Evolutionary conservation across 2,797 vertebrate species (phyloP), one percentile per base, ranked within the genome.

Genomic region (Orientallactaga sibirica): DNA sequence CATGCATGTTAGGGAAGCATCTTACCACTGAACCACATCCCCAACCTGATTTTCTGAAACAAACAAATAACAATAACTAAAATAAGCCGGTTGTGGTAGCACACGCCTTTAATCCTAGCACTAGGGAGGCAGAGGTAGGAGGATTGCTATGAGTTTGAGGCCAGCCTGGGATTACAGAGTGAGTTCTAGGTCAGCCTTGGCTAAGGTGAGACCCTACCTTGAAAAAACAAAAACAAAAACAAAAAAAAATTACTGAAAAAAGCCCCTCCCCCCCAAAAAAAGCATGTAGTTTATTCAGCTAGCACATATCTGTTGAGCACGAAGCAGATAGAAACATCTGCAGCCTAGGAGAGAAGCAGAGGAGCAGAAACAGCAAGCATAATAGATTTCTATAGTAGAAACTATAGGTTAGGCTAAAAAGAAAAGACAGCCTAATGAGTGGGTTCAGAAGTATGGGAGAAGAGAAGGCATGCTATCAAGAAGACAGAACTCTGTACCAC

Each of bases 301-400:
- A 79, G 77, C 64, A 84, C 19, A 82, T 89, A 83, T 1, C 33
- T 88, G 58, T 24, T 43, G 58, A 73, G 70, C 70, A 81, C n/a
- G 88, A 80, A 87, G 33, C 48, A 83, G 67, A 88, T 27, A 77
- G 74, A 86, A 89, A n/a, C 29, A 80, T 75, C 64, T 90, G 29
- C 27, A 75, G 25, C 83, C 24, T 86, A 70, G 33, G 76, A 15
- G 64, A 79, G 41, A 2, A 64, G 24, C 62, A 86, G 66, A 77
- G 64, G 33, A 85, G 41, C 70, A 25, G 83, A 29, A 64, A 62
- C 19, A 64, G 27, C 67, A 77, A 91, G 52, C 25, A 86, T 43
- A 90, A 58, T 74, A 82, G 78, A 90, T n/a, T 10, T 22, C 48
- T 80, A 25, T 11, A 29, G 48, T 78, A 85, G 76, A 91, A 92